Conservation (phyloP, 37 sponge, comb jelly and placozoan genomes). For the Theonella swinhoei region DNA sequence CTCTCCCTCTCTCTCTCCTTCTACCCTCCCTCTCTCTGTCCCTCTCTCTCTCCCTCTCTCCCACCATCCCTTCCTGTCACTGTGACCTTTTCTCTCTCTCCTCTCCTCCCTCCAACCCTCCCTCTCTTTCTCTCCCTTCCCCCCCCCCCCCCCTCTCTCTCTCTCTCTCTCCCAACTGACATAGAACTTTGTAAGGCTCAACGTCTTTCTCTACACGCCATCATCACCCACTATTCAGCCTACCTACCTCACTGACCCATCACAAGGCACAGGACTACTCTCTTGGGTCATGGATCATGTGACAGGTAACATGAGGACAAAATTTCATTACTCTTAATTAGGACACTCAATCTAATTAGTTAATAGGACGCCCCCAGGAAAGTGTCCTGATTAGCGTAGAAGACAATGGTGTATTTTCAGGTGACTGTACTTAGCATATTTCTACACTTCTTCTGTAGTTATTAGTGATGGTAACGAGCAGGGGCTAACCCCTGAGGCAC, state of each 20-base stretch:
- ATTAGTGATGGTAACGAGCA: background rate
- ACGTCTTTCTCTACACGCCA: background rate
- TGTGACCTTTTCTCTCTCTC: background rate
- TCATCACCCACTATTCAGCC: background rate
- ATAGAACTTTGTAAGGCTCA: background rate
- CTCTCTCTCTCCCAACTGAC: no score
- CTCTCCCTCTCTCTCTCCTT: conserved; percentile 15
- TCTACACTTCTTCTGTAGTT: background rate
- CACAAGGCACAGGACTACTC: background rate
- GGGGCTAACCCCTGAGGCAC: background rate
- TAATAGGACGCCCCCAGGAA: no score
- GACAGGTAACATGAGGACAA: background rate
- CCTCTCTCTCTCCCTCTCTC: conserved; percentile 19
- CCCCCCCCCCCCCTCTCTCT: background rate
- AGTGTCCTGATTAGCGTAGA: no score
- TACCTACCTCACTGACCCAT: background rate
- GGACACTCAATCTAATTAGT: no score
- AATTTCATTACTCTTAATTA: no score
- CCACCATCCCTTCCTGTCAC: no score
- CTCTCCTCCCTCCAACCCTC: background rate
- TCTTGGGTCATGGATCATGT: background rate
- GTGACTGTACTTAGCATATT: background rate
- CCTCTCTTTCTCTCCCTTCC: background rate
- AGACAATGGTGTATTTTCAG: background rate
- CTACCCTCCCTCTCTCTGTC: background rate